A percentile compares a stretch with the other conserved stretches of the same genome.
Conservation (phyloP, 2,113 vertebrate species). For the Tragulus kanchil region DNA sequence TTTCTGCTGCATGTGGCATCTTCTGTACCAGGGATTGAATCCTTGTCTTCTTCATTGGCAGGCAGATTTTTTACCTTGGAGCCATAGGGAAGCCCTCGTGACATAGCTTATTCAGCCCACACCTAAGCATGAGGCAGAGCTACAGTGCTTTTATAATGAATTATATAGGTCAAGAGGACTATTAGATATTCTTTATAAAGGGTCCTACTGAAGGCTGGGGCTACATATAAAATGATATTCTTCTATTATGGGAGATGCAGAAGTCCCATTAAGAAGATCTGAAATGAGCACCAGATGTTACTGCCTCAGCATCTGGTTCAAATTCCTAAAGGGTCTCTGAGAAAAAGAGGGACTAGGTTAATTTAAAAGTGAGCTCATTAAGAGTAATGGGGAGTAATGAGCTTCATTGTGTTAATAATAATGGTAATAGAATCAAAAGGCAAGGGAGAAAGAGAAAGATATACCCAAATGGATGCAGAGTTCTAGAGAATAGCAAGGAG, state of each 20-base stretch:
- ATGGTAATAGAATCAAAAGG: background rate
- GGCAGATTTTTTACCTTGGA: background rate
- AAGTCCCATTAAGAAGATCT: background rate
- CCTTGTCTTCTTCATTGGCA: background rate
- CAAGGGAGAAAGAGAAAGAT: background rate
- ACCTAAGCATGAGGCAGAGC: background rate
- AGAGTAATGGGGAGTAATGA: background rate
- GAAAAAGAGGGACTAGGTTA: slow-evolving; percentile 38
- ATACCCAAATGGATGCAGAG: background rate
- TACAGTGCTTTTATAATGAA: background rate
- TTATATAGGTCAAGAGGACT: background rate
- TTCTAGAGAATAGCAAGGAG: background rate
- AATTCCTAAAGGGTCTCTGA: background rate
- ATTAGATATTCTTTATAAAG: background rate
- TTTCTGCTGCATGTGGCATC: background rate
- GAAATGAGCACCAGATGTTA: background rate
- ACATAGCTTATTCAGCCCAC: background rate
- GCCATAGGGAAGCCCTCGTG: background rate
- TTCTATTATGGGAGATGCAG: slow-evolving; percentile 31
- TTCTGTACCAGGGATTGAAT: background rate
- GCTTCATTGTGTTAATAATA: background rate
- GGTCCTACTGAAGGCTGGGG: background rate
- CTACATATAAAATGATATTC: background rate
- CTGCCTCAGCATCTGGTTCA: background rate
- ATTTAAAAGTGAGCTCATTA: slow-evolving; percentile 17